A percentile compares a stretch with the other conserved stretches of the same genome.
These are phyloP conservation scores for Alethe castanea DNA, from an alignment of 2,113 vertebrate genomes.

Conservation along the genomic window DNA sequence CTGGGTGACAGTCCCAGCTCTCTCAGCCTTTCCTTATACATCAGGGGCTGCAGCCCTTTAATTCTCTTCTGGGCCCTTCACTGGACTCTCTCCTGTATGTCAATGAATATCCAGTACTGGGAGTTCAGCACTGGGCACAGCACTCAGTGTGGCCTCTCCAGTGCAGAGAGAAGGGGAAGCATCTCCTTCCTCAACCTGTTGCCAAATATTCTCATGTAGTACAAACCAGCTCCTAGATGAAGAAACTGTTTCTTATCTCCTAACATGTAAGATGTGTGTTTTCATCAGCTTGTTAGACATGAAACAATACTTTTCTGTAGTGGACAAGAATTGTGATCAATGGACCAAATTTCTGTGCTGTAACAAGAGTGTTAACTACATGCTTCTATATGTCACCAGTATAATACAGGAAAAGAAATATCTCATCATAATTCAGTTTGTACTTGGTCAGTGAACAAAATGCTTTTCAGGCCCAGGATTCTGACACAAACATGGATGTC, in stretches of 20 bases:
- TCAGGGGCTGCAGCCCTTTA: neutral
- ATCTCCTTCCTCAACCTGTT: neutral
- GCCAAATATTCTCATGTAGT: neutral
- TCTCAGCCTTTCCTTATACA: neutral
- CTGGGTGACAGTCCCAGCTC: neutral
- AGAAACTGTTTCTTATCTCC: neutral
- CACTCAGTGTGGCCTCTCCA: neutral
- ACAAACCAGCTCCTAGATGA: neutral
- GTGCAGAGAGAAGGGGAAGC: neutral
- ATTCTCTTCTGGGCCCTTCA: neutral
- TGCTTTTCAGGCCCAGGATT: neutral
- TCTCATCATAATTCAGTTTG: neutral
- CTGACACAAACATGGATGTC: neutral
- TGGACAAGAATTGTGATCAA: neutral
- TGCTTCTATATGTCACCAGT: neutral
- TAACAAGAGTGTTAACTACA: neutral
- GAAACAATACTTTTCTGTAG: neutral
- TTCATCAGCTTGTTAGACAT: neutral
- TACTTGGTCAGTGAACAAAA: neutral
- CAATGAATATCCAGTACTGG: neutral
- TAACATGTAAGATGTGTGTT: neutral
- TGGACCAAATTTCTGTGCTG: neutral
- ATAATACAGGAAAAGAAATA: neutral
- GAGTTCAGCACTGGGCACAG: neutral
- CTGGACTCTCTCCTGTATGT: neutral